Evolutionary conservation across 2,888 invertebrate species (phyloP).

Genomic region (Punctoribates punctum): DNA sequence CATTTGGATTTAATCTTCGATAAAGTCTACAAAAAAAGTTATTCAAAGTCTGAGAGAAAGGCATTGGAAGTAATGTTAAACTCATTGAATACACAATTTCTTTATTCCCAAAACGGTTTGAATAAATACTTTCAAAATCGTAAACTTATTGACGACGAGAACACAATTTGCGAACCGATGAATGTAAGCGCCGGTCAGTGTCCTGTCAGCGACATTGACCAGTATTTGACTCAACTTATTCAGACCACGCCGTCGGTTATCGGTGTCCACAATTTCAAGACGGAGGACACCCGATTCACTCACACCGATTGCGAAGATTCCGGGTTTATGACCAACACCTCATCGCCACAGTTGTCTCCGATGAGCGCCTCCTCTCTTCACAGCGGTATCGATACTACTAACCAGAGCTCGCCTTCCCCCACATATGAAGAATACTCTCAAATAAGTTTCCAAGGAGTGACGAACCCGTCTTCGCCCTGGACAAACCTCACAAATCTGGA

Average conservation of each 20-base stretch:
- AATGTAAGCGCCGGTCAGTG: neutral
- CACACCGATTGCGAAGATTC: conserved; percentile 14
- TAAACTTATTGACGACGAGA: conserved; percentile 9
- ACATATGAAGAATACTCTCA: conserved; percentile 1
- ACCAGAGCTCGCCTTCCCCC: neutral
- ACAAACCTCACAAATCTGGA: neutral
- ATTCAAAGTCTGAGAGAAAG: no score
- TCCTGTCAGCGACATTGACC: conserved; percentile 20
- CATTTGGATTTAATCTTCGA: no score
- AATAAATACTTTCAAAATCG: conserved; percentile 2
- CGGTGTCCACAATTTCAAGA: neutral
- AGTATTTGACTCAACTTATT: neutral
- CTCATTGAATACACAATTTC: conserved; percentile 1
- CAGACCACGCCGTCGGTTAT: neutral
- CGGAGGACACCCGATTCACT: neutral
- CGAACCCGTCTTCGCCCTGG: neutral
- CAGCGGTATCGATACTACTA: conserved; percentile 5
- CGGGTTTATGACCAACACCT: conserved; percentile 10
- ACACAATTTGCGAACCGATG: neutral
- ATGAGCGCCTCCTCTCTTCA: neutral
- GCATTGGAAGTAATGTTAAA: neutral
- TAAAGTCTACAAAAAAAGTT: no score
- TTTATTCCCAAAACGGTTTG: neutral
- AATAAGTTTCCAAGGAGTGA: neutral
- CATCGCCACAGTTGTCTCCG: conserved; percentile 14